Base-by-base conservation (phyloP, 1,140 invertebrate genomes). In the Odontomachus brunneus region DNA sequence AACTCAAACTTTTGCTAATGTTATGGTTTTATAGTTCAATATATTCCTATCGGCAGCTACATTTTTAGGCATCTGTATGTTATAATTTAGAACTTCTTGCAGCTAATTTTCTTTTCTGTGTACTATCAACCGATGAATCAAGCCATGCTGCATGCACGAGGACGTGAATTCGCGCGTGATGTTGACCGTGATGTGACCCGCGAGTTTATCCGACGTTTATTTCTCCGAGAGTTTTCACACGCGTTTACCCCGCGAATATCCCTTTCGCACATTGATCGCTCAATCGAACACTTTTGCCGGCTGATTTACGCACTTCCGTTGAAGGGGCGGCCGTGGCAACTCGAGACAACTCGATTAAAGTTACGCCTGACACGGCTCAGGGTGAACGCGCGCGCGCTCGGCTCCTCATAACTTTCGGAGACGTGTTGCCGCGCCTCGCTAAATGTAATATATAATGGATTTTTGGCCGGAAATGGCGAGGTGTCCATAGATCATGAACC, bases 371-470 rank as follows among this genome's bases (percentile, higher is more conserved):
- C 69, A 74, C 48, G 59, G 84, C 75, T 85, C 88, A 75, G 63
- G 74, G 53, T n/a, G n/a, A n/a, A n/a, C n/a, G 66, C 26, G 48
- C 26, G 62, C 15, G 62, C 29, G 62, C 15, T 55, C 29, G 57
- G 44, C 74, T 55, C 84, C 85, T 82, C 49, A 57, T 84, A 85
- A 91, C 86, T 91, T 90, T 89, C 57, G 69, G 89, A 87, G 89
- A 87, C 80, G 72, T 67, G 83, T 84, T 84, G 66, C 75, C 69
- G 66, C 85, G 83, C 86, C 84, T 91, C 86, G 86, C 87, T 90
- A 89, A 85, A 88, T 88, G 88, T 89, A 91, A 92, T 93, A 92
- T 92, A 93, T 93, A 92, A 92, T 91, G 87, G 90, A 93, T 92
- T 92, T 93, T 92, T 92, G 86, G 89, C 84, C 91, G 91, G 92